phyloP scores from a whole-genome alignment of 1,140 invertebrate species.

The Drosophila jambulina region DNA sequence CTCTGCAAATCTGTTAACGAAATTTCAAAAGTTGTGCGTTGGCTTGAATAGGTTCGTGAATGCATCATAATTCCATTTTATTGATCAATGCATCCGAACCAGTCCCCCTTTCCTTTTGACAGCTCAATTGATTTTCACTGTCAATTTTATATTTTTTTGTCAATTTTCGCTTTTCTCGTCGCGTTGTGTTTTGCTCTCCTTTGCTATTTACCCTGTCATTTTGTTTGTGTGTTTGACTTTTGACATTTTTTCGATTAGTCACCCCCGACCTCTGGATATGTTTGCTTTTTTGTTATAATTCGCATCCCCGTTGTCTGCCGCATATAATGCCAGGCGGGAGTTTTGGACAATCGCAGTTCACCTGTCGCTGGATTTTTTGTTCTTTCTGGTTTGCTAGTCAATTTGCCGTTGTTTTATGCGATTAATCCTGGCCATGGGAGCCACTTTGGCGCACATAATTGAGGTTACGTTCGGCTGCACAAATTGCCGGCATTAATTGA shows the following conservation, averaged over 20 bases:
- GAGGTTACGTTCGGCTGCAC: conserved; percentile 79
- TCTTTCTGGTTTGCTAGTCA: conserved; percentile 50
- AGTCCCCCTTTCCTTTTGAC: conserved; percentile 7
- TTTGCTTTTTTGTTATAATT: conserved; percentile 79
- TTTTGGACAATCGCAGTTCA: conserved; percentile 28
- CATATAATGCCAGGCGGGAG: conserved; percentile 47
- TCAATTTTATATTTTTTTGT: conserved; percentile 17
- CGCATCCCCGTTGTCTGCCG: conserved; percentile 50
- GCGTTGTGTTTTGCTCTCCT: conserved; percentile 27
- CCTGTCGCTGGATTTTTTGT: conserved; percentile 48
- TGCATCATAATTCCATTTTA: conserved; percentile 43
- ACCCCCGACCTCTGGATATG: conserved; percentile 30
- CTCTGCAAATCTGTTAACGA: not conserved
- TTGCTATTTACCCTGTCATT: conserved; percentile 65
- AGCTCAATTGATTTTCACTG: conserved; percentile 47
- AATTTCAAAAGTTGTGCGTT: not conserved
- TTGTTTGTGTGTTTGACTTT: conserved; percentile 75
- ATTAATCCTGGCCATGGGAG: conserved; percentile 73
- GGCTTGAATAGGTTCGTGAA: conserved; percentile 6
- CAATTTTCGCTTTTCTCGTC: conserved; percentile 36
- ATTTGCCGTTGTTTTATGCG: conserved; percentile 75
- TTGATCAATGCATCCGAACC: conserved; percentile 29
- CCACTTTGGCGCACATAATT: conserved; percentile 82
- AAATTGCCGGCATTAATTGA: conserved; percentile 83
- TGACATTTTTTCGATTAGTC: conserved; percentile 62